Evolutionary conservation across 1,140 invertebrate species (phyloP).

Genomic region (Archegozetes longisetosus): DNA sequence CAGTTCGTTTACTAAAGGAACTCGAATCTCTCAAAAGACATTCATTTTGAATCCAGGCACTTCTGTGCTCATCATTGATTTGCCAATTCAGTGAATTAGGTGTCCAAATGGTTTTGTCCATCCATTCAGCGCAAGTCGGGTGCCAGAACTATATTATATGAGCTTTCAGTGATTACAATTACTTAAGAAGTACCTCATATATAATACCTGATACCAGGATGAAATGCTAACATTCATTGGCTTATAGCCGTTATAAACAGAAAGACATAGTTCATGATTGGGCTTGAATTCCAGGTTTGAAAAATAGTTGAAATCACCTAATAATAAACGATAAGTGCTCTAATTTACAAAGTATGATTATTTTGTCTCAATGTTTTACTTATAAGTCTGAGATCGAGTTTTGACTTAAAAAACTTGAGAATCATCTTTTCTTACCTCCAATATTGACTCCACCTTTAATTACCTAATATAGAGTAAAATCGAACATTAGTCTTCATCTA

Average conservation of each 20-base stretch:
- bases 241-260: slow-evolving; percentile 1
- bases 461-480: too few species aligned
- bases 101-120: neutral
- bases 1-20: neutral
- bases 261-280: slow-evolving; percentile 5
- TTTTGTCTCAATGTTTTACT: neutral
- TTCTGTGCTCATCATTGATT: neutral
- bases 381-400: too few species aligned
- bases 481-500: too few species aligned
- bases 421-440: neutral
- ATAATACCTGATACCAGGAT: slow-evolving; percentile 13
- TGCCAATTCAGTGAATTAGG: slow-evolving; percentile 1
- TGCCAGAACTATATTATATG: slow-evolving; percentile 6
- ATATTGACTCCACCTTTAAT: slow-evolving; percentile 5
- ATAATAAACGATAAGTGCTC: neutral
- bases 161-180: neutral
- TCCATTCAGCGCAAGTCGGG: slow-evolving; percentile 4
- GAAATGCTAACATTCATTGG: slow-evolving; percentile 13
- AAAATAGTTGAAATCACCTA: slow-evolving; percentile 10
- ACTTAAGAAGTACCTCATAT: too few species aligned
- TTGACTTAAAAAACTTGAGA: neutral
- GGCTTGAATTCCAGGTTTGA: slow-evolving; percentile 4
- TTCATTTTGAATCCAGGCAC: slow-evolving; percentile 7
- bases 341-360: neutral
- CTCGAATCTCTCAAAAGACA: neutral